phyloP scores from a whole-genome alignment of 2,113 vertebrate genomes.

The Chloropsis hardwickii region DNA sequence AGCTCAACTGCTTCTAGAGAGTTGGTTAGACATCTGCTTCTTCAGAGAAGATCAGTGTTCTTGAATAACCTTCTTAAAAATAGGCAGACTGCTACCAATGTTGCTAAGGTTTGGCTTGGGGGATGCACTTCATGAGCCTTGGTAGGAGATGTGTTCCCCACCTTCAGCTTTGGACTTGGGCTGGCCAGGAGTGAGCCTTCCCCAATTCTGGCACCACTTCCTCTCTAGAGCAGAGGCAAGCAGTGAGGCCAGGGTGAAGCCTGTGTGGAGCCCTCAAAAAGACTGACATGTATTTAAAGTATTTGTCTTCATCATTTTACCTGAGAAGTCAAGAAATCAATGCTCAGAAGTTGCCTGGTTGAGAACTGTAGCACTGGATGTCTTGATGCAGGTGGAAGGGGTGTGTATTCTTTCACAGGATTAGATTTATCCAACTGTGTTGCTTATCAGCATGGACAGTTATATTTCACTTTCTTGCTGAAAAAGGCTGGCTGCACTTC shows the following conservation, averaged over 20 bases:
- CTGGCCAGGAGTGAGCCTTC: neutral
- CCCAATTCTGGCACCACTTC: rapidly evolving
- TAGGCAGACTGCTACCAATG: neutral
- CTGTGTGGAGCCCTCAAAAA: neutral
- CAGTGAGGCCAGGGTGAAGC: neutral
- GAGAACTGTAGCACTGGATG: neutral
- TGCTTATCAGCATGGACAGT: neutral
- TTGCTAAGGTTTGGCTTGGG: neutral
- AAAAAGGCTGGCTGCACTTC: neutral
- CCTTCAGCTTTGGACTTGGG: neutral
- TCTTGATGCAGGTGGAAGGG: neutral
- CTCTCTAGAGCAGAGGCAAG: neutral
- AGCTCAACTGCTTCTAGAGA: neutral
- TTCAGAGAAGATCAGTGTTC: neutral
- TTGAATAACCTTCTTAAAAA: neutral
- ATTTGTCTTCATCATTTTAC: neutral
- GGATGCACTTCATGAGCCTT: neutral
- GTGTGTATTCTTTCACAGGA: neutral
- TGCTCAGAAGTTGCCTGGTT: neutral
- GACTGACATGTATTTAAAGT: neutral
- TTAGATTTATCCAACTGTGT: neutral
- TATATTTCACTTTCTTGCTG: neutral
- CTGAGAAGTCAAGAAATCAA: neutral
- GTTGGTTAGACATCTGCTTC: neutral
- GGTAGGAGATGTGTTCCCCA: neutral